These are phyloP conservation scores for Cabera pusaria DNA, from an alignment of 2,888 invertebrate species.

Conservation along the genomic window DNA sequence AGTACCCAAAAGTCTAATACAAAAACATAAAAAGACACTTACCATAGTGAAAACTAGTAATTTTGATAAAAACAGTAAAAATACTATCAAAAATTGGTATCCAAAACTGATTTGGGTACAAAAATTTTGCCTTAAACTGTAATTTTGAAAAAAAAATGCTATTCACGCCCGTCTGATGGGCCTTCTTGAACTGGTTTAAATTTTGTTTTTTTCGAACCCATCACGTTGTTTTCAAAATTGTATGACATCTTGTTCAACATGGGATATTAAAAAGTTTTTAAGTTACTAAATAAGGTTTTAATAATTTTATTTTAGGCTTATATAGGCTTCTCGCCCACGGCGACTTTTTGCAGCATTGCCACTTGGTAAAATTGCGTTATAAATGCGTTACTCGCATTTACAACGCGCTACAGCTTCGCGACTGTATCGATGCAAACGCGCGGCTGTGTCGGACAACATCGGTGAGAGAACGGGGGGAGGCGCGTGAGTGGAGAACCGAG, in stretches of 20 bases:
- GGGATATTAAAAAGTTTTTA: slow-evolving; percentile 16
- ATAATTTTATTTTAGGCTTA: too few species aligned
- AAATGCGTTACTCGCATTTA: too few species aligned
- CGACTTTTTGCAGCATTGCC: too few species aligned
- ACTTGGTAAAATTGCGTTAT: too few species aligned
- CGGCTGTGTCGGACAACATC: too few species aligned
- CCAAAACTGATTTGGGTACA: slow-evolving; percentile 54
- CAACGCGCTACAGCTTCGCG: too few species aligned
- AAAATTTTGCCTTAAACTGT: slow-evolving; percentile 66
- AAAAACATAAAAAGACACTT: slow-evolving; percentile 50
- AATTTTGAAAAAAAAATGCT: slow-evolving; percentile 71
- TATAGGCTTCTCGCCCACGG: too few species aligned
- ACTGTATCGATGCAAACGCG: too few species aligned
- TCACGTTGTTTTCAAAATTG: slow-evolving; percentile 23
- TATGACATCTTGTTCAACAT: slow-evolving; percentile 31
- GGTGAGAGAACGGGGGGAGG: too few species aligned
- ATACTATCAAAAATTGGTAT: slow-evolving; percentile 53
- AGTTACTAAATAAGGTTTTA: too few species aligned
- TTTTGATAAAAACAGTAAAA: slow-evolving; percentile 57
- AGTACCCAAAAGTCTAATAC: too few species aligned
- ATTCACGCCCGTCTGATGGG: slow-evolving; percentile 65
- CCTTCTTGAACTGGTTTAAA: slow-evolving; percentile 60
- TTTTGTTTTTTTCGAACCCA: slow-evolving; percentile 58
- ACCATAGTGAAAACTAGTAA: slow-evolving; percentile 71
- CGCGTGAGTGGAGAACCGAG: too few species aligned